These are phyloP conservation scores for Calosoma granatense DNA, from an alignment of 1,140 invertebrate genomes.

Conservation along the genomic window DNA sequence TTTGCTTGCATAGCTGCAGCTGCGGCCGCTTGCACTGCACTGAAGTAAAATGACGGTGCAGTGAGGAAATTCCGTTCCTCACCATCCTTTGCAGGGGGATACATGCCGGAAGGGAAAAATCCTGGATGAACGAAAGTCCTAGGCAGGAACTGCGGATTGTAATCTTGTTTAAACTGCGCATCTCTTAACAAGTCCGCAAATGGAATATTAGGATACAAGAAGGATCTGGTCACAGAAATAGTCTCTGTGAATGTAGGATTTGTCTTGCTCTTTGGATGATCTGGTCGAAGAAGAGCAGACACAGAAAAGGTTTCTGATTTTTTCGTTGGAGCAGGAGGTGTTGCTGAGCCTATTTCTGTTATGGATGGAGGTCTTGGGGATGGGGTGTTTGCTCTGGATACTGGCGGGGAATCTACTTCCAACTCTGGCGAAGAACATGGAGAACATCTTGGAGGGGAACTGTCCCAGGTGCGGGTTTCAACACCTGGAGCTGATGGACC, in stretches of 20 bases:
- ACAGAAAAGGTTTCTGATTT: conserved; percentile 71
- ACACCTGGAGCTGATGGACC: conserved; percentile 16
- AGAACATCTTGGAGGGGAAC: conserved; percentile 41
- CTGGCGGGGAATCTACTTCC: conserved; percentile 57
- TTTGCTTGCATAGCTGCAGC: conserved; percentile 40
- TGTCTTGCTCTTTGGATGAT: conserved; percentile 50
- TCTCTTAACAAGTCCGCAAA: conserved; percentile 45
- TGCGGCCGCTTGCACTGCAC: conserved; percentile 46
- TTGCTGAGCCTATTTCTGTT: conserved; percentile 30
- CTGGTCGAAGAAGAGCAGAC: conserved; percentile 62
- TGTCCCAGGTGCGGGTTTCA: conserved; percentile 15
- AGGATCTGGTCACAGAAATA: conserved; percentile 43
- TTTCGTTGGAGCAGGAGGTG: conserved; percentile 40
- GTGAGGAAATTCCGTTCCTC: conserved; percentile 39
- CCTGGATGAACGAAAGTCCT: conserved; percentile 33
- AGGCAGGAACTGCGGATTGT: conserved; percentile 29
- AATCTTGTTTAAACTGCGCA: conserved; percentile 35
- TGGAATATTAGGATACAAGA: conserved; percentile 49
- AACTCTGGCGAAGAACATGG: conserved; percentile 50
- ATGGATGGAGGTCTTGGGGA: conserved; percentile 40
- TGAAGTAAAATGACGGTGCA: conserved; percentile 48
- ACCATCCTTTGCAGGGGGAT: conserved; percentile 32
- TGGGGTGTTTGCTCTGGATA: conserved; percentile 36
- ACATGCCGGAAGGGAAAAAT: conserved; percentile 32
- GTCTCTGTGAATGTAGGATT: conserved; percentile 40